Evolutionary conservation across 2,113 vertebrate species (phyloP), one percentile per base, ranked within the genome.

Genomic region (Gobius niger): DNA sequence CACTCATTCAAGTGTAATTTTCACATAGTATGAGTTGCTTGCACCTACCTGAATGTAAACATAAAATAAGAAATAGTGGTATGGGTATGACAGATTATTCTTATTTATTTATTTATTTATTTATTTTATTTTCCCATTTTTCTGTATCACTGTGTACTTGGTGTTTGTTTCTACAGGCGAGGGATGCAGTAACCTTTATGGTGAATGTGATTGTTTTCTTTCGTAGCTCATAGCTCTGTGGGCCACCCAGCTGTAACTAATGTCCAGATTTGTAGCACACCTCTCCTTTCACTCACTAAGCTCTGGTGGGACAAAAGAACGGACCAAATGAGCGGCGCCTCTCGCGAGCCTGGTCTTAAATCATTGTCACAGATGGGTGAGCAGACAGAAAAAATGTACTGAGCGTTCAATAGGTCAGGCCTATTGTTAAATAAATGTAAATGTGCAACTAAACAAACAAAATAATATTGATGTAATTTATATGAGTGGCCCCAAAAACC

Each of bases 301-400:
- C 71, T 19, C 50, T 68, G 7, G 0, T 56, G 4, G 76, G 80
- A 94, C 88, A 92, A 94, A 93, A 87, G 68, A 64, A 83, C 67
- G 54, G 83, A 68, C 71, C 62, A 66, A 82, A 85, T 56, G 75
- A 67, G 82, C 1, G 7, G 84, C 89, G 80, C 82, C 18, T 60
- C 85, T 92, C 90, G 82, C 86, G 78, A 1, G 85, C 56, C 84
- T 62, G 87, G 89, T 83, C 88, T 91, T 91, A 88, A 83, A 90
- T 75, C 86, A 90, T 94, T 92, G 92, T 86, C 63, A 86, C 47
- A 86, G 93, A 63, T 93, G 94, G 90, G 10, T 93, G 90, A 93
- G 75, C 92, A 93, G 69, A 87, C 79, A 94, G 88, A 96, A 95
- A 95, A 91, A 89, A 80, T 60, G 50, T 70, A 63, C 56, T 77